Conservation (phyloP, 2,113 vertebrate genomes). For the Holacanthus passer region DNA sequence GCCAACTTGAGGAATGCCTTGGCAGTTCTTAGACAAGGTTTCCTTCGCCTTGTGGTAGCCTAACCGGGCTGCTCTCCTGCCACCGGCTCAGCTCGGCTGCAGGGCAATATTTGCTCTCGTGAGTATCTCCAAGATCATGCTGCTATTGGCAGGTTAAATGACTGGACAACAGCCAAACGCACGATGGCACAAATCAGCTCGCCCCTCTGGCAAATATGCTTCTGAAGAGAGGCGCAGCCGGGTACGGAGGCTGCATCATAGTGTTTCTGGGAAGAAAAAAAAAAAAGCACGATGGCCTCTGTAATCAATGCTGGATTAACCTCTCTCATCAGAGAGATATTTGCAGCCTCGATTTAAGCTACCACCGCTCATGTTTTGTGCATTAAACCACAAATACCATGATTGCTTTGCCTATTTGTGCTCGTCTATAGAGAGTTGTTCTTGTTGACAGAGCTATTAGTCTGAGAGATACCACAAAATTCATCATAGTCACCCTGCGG, state of each 20-base stretch:
- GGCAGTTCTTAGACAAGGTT: conserved; percentile 45
- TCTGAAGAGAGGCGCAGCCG: conserved; percentile 9
- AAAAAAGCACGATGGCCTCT: conserved; percentile 7
- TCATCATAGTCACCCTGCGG: conserved; percentile 79
- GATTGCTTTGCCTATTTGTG: conserved; percentile 74
- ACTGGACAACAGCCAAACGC: conserved; percentile 51
- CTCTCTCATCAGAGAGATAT: conserved; percentile 65
- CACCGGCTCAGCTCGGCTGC: conserved; percentile 40
- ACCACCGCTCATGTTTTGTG: conserved; percentile 67
- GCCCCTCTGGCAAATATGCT: conserved; percentile 38
- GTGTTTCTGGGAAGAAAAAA: conserved; percentile 13
- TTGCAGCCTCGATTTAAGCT: conserved; percentile 45
- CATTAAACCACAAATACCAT: conserved; percentile 77
- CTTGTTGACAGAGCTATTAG: conserved; percentile 79
- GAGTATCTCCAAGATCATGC: conserved; percentile 53
- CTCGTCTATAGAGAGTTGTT: conserved; percentile 72
- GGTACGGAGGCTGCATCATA: conserved; percentile 24
- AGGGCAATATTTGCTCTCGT: conserved; percentile 54
- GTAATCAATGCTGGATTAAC: conserved; percentile 73
- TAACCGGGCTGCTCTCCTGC: conserved; percentile 48
- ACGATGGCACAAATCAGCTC: conserved; percentile 40
- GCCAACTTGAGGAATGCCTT: conserved; percentile 61
- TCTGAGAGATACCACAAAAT: conserved; percentile 79
- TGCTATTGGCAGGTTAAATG: conserved; percentile 62
- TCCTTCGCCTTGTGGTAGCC: conserved; percentile 30